These are phyloP conservation scores for Folsomia candida DNA, from an alignment of 2,888 invertebrate genomes.

Conservation along the genomic window DNA sequence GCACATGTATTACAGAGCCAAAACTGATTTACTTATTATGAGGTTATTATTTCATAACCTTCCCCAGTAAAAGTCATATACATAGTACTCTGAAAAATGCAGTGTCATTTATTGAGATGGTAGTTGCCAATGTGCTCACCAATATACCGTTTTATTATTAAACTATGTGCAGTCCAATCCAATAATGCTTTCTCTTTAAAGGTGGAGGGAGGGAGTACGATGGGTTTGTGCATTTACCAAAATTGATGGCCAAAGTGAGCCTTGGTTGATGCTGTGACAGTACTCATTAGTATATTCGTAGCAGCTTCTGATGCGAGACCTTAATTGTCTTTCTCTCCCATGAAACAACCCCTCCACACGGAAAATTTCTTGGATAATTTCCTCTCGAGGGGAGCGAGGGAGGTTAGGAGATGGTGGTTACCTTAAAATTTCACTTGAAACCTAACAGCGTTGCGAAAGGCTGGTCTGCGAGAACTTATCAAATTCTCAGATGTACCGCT, in stretches of 20 bases:
- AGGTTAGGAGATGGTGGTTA: too few species aligned
- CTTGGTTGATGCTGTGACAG: constrained; percentile 42
- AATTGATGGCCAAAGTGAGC: constrained; percentile 41
- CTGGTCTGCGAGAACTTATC: not conserved
- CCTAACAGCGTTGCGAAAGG: constrained; percentile 5
- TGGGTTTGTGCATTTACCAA: constrained; percentile 30
- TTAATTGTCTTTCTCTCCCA: constrained; percentile 47
- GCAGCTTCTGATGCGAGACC: constrained; percentile 46
- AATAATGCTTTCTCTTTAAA: too few species aligned
- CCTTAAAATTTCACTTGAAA: constrained; percentile 22
- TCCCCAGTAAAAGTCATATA: too few species aligned
- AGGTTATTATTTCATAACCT: too few species aligned
- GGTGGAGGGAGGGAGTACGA: too few species aligned
- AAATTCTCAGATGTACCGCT: not conserved
- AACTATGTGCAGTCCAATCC: too few species aligned
- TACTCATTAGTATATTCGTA: constrained; percentile 49
- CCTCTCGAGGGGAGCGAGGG: constrained; percentile 12
- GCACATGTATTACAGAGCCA: too few species aligned
- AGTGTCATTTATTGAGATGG: too few species aligned
- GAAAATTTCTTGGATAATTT: constrained; percentile 46
- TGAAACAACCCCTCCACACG: constrained; percentile 38
- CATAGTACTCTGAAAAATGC: too few species aligned
- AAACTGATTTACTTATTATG: too few species aligned
- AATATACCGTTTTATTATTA: too few species aligned
- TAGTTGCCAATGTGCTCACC: too few species aligned